Evolutionary conservation across 2,888 invertebrate genomes (phyloP).

Genomic region (Malacosoma neustria): DNA sequence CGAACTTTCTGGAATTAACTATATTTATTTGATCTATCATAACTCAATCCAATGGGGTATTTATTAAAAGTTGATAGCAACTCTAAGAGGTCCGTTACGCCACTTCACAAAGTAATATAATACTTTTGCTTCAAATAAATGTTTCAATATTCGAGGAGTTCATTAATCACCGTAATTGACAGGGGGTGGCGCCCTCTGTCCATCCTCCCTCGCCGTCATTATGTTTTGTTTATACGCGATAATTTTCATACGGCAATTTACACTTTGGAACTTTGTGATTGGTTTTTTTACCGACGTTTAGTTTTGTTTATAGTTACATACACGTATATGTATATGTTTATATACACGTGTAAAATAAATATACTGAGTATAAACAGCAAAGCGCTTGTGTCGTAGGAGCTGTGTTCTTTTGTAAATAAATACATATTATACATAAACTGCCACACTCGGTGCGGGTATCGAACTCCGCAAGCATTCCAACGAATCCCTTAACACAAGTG

Average conservation of each 20-base stretch:
- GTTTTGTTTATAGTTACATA: too few relatives aligned
- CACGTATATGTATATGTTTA: too few relatives aligned
- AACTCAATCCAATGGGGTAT: constrained; percentile 17
- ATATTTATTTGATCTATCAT: background rate
- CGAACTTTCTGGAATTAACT: background rate
- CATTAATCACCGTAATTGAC: constrained; percentile 74
- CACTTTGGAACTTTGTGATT: background rate
- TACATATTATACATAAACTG: too few relatives aligned
- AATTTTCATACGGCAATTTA: constrained; percentile 33
- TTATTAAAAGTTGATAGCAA: constrained; percentile 57
- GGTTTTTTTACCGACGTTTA: background rate
- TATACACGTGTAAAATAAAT: too few relatives aligned
- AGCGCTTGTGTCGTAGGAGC: too few relatives aligned
- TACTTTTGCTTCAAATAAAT: constrained; percentile 64
- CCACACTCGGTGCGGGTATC: too few relatives aligned
- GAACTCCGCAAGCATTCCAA: too few relatives aligned
- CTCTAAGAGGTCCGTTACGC: constrained; percentile 23
- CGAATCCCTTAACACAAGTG: too few relatives aligned
- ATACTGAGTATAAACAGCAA: too few relatives aligned
- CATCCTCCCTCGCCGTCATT: constrained; percentile 28
- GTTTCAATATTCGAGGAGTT: constrained; percentile 67
- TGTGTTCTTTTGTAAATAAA: too few relatives aligned
- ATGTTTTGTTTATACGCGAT: constrained; percentile 38
- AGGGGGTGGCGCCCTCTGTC: constrained; percentile 47
- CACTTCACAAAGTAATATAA: constrained; percentile 56